These are phyloP conservation scores for Tineola bisselliella DNA, from an alignment of 2,888 invertebrate species.

Conservation along the genomic window DNA sequence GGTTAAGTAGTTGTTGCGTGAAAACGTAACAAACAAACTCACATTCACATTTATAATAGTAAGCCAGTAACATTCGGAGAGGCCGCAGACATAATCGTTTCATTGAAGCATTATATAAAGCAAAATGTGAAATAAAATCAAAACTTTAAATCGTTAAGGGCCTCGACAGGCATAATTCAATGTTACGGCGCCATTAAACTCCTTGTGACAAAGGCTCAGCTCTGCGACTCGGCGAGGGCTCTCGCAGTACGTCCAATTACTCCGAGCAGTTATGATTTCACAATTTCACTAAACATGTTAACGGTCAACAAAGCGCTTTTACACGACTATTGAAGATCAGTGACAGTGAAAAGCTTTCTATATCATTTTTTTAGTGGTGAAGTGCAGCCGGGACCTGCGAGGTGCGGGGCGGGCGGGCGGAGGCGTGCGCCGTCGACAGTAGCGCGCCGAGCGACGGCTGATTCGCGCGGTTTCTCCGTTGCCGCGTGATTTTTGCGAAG, in stretches of 20 bases:
- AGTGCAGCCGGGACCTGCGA: slow-evolving; percentile 34
- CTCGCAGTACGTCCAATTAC: not conserved
- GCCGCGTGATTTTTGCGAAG: not conserved
- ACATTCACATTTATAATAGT: too few relatives aligned
- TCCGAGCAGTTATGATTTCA: slow-evolving; percentile 8
- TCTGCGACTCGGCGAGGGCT: not conserved
- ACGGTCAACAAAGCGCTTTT: slow-evolving; percentile 33
- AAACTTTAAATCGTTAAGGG: slow-evolving; percentile 23
- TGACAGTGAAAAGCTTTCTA: slow-evolving; percentile 55
- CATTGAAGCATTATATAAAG: not conserved
- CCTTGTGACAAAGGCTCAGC: not conserved
- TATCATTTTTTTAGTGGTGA: slow-evolving; percentile 49
- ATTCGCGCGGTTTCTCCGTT: not conserved
- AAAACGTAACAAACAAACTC: too few relatives aligned
- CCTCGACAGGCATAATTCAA: slow-evolving; percentile 36
- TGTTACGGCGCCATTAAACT: slow-evolving; percentile 41
- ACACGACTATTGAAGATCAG: slow-evolving; percentile 46
- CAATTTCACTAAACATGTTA: slow-evolving; percentile 1
- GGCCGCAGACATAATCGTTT: not conserved
- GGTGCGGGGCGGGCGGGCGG: slow-evolving; percentile 47
- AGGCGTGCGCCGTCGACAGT: slow-evolving; percentile 63
- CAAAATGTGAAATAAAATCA: slow-evolving; percentile 8
- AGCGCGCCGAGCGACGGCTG: slow-evolving; percentile 32
- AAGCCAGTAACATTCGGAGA: not conserved
- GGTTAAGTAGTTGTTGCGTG: too few relatives aligned